Evolutionary conservation across 2,888 invertebrate species (phyloP).

Genomic region (Tinea trinotella): DNA sequence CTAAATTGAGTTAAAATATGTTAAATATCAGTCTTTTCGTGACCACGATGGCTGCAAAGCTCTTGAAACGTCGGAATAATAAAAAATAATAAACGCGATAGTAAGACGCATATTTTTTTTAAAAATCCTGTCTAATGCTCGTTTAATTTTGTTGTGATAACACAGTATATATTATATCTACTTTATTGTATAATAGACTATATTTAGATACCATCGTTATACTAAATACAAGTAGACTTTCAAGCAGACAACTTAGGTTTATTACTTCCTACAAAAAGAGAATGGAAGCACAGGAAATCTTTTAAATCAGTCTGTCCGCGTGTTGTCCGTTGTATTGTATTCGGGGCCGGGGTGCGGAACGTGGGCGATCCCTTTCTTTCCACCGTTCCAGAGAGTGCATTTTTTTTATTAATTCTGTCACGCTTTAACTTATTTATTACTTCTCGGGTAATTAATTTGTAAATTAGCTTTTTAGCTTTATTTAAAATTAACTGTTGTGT

Average conservation of each 20-base stretch:
- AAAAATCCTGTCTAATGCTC: too few relatives aligned
- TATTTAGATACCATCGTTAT: too few relatives aligned
- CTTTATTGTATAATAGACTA: too few relatives aligned
- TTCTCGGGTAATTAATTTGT: constrained; percentile 59
- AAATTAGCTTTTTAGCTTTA: constrained; percentile 32
- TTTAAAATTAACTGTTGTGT: background rate
- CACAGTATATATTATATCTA: too few relatives aligned
- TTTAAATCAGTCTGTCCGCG: constrained; percentile 34
- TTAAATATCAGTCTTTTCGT: too few relatives aligned
- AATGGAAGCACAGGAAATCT: constrained; percentile 43
- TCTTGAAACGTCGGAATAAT: too few relatives aligned
- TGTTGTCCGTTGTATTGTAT: constrained; percentile 38
- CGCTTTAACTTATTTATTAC: constrained; percentile 56
- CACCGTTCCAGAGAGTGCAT: constrained; percentile 49
- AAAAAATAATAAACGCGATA: too few relatives aligned
- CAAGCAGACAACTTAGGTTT: constrained; percentile 21
- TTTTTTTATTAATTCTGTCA: constrained; percentile 54
- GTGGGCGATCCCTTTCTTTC: constrained; percentile 21
- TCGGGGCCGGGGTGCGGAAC: constrained; percentile 31
- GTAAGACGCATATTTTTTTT: too few relatives aligned
- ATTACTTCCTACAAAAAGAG: constrained; percentile 46
- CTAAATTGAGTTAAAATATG: too few relatives aligned
- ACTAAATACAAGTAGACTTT: background rate
- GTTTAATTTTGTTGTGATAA: too few relatives aligned
- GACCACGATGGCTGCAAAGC: too few relatives aligned